Evolutionary conservation across 2,888 invertebrate species (phyloP).

Genomic region (Lottia scabra): DNA sequence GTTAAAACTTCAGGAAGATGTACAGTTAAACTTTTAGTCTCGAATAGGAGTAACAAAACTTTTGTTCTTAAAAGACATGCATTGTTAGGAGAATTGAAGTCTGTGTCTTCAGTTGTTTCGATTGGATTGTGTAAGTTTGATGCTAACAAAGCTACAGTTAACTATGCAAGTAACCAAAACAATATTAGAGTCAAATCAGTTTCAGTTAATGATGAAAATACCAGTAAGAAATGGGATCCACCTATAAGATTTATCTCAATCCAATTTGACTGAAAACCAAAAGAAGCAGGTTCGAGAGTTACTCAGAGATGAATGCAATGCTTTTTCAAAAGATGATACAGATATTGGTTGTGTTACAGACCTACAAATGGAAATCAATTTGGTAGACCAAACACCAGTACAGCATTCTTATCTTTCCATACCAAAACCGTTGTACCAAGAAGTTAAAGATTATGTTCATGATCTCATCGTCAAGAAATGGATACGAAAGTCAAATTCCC

Average conservation of each 20-base stretch:
- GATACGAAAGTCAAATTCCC: constrained; percentile 25
- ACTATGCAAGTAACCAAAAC: too few relatives aligned
- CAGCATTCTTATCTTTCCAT: constrained; percentile 28
- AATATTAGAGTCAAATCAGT: too few relatives aligned
- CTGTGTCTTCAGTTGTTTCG: too few relatives aligned
- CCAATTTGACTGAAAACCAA: constrained; percentile 20
- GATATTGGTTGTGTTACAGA: constrained; percentile 32
- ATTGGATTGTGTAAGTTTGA: too few relatives aligned
- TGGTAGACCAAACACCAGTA: constrained; percentile 32
- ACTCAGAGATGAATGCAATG: constrained; percentile 26
- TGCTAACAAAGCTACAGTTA: too few relatives aligned
- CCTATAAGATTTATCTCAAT: constrained; percentile 20
- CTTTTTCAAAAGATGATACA: constrained; percentile 29
- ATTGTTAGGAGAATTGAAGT: too few relatives aligned
- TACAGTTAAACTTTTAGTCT: too few relatives aligned
- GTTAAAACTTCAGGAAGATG: too few relatives aligned
- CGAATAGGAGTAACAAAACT: too few relatives aligned
- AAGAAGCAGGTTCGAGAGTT: constrained; percentile 18
- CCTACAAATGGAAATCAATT: constrained; percentile 30
- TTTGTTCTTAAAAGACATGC: too few relatives aligned
- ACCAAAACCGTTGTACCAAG: constrained; percentile 32
- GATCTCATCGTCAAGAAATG: constrained; percentile 28
- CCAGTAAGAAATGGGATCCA: constrained; percentile 22
- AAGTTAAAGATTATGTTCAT: constrained; percentile 38
- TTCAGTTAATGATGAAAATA: too few relatives aligned